phyloP scores from a whole-genome alignment of 2,797 vertebrate genomes.

The Hypotaenidia philippensis region DNA sequence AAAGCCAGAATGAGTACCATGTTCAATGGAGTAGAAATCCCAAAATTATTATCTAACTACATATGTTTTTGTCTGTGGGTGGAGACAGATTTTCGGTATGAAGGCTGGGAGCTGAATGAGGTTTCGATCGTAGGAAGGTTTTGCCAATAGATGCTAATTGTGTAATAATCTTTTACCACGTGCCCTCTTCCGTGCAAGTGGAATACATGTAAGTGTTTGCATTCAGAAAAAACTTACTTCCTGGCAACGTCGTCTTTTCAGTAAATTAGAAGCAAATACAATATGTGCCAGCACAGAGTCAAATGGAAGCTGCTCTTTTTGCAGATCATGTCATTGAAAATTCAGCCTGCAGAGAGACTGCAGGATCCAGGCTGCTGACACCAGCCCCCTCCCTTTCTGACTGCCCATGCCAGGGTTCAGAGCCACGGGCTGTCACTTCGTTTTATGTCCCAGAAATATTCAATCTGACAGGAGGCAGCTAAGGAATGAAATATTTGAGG shows the following conservation, averaged over 20 bases:
- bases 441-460: not conserved
- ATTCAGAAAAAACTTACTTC: conserved; percentile 3
- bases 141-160: not conserved
- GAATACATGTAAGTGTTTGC: not conserved
- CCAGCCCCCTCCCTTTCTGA: not conserved
- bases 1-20: not conserved
- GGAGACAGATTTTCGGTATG: not conserved
- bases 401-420: not conserved
- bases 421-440: not conserved
- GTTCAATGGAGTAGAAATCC: not conserved
- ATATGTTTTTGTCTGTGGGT: not conserved
- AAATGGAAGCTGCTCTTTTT: not conserved
- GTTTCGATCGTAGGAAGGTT: not conserved
- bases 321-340: not conserved
- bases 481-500: not conserved
- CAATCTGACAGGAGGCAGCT: not conserved
- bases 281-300: fast-evolving
- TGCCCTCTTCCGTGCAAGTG: not conserved
- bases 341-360: not conserved
- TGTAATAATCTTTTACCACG: not conserved
- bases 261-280: not conserved
- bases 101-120: not conserved
- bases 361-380: not conserved
- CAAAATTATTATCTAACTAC: not conserved
- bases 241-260: not conserved